Base-by-base conservation (phyloP, 2,797 vertebrate species). In the Graptemys geographica region DNA sequence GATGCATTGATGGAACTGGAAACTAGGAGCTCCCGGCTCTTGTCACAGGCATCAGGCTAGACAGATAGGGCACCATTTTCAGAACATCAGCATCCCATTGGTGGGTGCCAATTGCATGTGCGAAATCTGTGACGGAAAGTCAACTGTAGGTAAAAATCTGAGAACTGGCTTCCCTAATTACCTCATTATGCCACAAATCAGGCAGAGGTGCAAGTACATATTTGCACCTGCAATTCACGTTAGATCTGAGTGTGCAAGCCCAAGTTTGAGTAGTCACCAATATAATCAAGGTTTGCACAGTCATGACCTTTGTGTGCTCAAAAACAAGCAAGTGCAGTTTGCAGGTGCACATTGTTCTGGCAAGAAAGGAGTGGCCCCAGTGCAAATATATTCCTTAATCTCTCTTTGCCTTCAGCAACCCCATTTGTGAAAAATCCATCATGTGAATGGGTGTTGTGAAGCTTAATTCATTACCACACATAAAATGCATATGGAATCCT, bases 1-100 rank as follows among this genome's bases (percentile, higher is more conserved):
- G 57, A 74, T 23, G 41, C 28, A 23, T 33, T 94, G 82, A n/a
- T 83, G 59, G 87, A 69, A 53, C n/a, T 53, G 53, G 82, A 89
- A 90, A 81, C 18, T 8, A 62, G 8, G 8, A 37, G 8, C 11
- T 53, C 27, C 28, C 7, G 92, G 31, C 5, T 11, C 21, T 79
- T 91, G 25, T 56, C 74, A 72, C 79, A 78, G 37, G 49, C 47
- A 95, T 87, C 18, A 81, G 11, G 51, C 21, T 7, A 62, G 0
- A 85, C 51, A 84, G 0, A 0, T 53, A 11, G 37, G 18, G n/a
- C 49, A 2, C 56, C 49, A 78, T 86, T 78, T 49, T 65, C 10
- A 86, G 18, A 52, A 86, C 12, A 78, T 15, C 44, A 31, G 1
- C 19, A 23, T 86, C 27, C 85, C 11, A 55, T 86, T 76, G 33